Evolutionary conservation across 30 jellyfish, hydroid and myxozoan species (phyloP).

Genomic region (Turritopsis dohrnii): DNA sequence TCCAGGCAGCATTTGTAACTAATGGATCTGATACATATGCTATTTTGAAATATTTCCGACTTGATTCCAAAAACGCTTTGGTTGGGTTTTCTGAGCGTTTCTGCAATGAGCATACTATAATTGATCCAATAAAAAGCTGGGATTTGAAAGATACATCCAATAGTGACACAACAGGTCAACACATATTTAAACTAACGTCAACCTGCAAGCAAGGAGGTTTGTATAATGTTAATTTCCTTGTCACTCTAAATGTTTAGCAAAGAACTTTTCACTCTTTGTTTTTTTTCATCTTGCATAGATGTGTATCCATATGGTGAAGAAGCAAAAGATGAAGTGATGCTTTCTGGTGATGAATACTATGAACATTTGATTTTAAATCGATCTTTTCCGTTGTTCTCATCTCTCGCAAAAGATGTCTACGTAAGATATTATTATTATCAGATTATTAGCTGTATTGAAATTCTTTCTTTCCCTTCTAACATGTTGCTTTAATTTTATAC

Average conservation of each 20-base stretch:
- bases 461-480: no score
- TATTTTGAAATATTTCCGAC: neutral
- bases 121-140: neutral
- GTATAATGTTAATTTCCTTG: neutral
- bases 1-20: neutral
- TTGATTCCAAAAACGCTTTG: neutral
- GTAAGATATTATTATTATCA: neutral
- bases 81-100: conserved; percentile 4
- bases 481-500: no score
- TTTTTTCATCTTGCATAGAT: neutral
- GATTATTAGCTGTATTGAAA: neutral
- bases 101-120: neutral
- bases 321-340: neutral
- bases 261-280: neutral
- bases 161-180: neutral
- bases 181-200: neutral
- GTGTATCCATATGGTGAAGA: neutral
- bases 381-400: neutral
- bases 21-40: neutral
- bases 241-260: neutral
- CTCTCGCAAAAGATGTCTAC: neutral
- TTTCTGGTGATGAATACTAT: neutral
- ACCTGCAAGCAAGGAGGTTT: neutral
- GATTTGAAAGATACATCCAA: neutral
- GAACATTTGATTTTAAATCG: neutral